These are phyloP conservation scores for Drosophila subsilvestris DNA, from an alignment of 2,888 invertebrate genomes.

Conservation along the genomic window DNA sequence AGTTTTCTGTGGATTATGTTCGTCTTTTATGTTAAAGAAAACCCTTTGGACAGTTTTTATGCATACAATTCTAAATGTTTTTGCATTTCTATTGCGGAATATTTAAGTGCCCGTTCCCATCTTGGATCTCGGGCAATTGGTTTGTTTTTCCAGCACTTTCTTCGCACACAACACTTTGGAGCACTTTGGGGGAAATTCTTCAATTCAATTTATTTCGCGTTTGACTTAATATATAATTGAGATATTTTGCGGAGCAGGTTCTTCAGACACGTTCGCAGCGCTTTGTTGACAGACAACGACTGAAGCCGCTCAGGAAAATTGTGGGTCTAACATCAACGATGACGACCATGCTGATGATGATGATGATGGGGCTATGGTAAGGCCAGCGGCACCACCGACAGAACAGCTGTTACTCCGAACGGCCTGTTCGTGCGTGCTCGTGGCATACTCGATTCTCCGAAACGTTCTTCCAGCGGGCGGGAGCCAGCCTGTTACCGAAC, in stretches of 20 bases:
- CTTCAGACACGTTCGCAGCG: slow-evolving; percentile 61
- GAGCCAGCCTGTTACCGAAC: slow-evolving; percentile 17
- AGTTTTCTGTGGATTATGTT: slow-evolving; percentile 16
- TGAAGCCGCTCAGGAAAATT: slow-evolving; percentile 73
- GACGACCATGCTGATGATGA: slow-evolving; percentile 30
- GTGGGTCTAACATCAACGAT: slow-evolving; percentile 66
- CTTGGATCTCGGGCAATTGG: not conserved
- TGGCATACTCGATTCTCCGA: slow-evolving; percentile 29
- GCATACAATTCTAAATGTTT: not conserved
- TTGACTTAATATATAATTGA: not conserved
- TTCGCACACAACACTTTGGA: slow-evolving; percentile 19
- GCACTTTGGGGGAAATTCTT: not conserved
- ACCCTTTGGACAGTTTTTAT: slow-evolving; percentile 4
- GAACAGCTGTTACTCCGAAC: slow-evolving; percentile 43
- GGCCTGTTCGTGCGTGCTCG: slow-evolving; percentile 6
- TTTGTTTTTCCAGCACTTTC: not conserved
- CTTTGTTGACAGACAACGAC: slow-evolving; percentile 79
- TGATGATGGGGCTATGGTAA: slow-evolving; percentile 42
- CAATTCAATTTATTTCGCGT: slow-evolving; percentile 23
- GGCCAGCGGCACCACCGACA: slow-evolving; percentile 25
- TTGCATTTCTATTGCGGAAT: not conserved
- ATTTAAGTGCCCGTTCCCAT: not conserved
- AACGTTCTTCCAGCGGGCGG: slow-evolving; percentile 22
- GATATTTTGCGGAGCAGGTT: slow-evolving; percentile 22
- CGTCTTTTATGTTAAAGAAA: not conserved